Percentiles rank a stretch among this genome's conserved stretches.
Evolutionary conservation across 1,140 invertebrate species (phyloP).

Genomic region (Brachionus manjavacas): DNA sequence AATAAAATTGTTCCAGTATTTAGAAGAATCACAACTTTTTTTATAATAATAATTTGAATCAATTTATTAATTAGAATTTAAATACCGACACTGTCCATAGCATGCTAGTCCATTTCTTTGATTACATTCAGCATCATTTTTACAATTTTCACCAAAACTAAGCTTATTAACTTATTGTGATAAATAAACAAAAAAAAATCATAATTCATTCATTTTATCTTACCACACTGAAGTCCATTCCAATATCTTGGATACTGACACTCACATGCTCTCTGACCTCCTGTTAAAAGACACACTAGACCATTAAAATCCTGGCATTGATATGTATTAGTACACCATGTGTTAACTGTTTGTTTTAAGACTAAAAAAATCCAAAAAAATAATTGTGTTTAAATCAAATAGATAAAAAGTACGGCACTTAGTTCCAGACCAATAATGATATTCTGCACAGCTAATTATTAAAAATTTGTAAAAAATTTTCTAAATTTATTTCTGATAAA

Average conservation of each 20-base stretch:
- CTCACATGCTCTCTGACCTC: not conserved
- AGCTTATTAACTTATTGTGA: not conserved
- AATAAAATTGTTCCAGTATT: not conserved
- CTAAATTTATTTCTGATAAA: too few relatives aligned
- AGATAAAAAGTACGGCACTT: slow-evolving; percentile 7
- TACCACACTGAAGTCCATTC: slow-evolving; percentile 15
- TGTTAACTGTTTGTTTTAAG: not conserved
- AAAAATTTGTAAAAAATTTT: not conserved
- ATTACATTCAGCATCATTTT: not conserved
- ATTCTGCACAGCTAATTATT: not conserved
- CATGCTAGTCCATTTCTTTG: not conserved
- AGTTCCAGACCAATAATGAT: slow-evolving; percentile 5
- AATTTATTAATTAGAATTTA: not conserved
- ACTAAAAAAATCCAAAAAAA: not conserved
- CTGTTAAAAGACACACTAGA: not conserved
- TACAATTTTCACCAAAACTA: not conserved
- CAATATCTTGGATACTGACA: not conserved
- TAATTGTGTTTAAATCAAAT: not conserved
- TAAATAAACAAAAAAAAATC: not conserved
- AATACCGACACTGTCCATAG: not conserved
- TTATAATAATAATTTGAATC: not conserved
- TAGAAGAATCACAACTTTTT: not conserved
- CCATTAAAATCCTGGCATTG: slow-evolving; percentile 31
- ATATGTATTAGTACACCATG: not conserved
- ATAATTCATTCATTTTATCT: not conserved